Base-by-base conservation (phyloP, 2,888 invertebrate genomes). In the Cheilosia impressa region DNA sequence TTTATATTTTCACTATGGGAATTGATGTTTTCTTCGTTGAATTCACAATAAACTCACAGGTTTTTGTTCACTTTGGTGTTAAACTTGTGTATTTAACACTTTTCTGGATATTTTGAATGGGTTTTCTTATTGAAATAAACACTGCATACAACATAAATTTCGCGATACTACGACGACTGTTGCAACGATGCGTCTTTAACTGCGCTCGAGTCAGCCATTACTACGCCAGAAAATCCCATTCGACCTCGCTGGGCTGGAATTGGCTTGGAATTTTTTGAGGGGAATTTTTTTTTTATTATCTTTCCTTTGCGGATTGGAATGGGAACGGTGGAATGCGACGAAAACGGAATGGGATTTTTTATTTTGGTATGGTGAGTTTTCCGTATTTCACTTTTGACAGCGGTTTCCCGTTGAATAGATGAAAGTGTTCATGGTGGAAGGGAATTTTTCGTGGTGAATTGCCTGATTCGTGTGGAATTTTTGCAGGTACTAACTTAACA, bases 151-250 rank as follows among this genome's bases (percentile, higher is more conserved):
- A 62, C 76, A 38, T 80, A 43, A 47, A 76, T 22, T 80, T 47
- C 80, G 75, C 84, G 84, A 43, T 71, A 62, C 50, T 55, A 80
- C 43, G 66, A 71, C 65, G 75, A 80, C 53, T 80, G 63, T 34
- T 60, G 43, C 55, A 71, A 41, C 47, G 69, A 27, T 62, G 50
- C 76, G 85, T 85, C 81, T 77, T 62, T 19, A 50, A 68, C 71
- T 50, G 58, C 76, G 81, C 85, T 77, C 80, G 81, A 72, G 77
- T 85, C 85, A 77, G 85, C 85, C 76, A 81, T 81, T 85, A 85
- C 85, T 85, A 85, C 85, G 57, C 38, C 34, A 85, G 76, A 81
- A 85, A 81, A 85, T 81, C 85, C 85, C 81, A 81, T 77, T 77
- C 85, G 85, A 85, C 85, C 85, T 85, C 85, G 85, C 62, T 81